Evolutionary conservation across 1,140 invertebrate genomes (phyloP), one percentile per base, ranked within the genome.

Genomic region (Chlorops oryzae): DNA sequence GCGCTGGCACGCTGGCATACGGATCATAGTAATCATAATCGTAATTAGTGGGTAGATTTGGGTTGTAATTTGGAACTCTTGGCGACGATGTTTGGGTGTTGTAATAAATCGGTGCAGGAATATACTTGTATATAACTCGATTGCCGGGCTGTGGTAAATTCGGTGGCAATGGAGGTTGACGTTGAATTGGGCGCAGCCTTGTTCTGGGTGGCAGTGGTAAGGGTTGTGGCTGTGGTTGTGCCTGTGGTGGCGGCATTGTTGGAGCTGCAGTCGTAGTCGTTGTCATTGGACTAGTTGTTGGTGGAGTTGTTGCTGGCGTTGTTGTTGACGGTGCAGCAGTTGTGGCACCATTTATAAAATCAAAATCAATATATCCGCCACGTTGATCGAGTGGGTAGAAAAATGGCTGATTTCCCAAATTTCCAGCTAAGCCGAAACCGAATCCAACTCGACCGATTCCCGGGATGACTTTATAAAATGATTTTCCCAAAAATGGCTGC

Each of bases 131-230:
- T 38, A 39, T 35, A 13, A 20, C 22, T 39, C 34, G 21, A 5
- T 22, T n/a, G n/a, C 7, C 13, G n/a, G 52, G 39, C 12, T 40
- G 24, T 25, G 41, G 13, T 9, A 18, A 18, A 20, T 28, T 42
- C 23, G 52, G 42, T 2, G 40, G 46, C 7, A 40, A 35, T 63
- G 61, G 35, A 61, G 57, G 9, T 58, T 59, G n/a, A 62, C 62
- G 25, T 56, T 54, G 20, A 54, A 49, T 20, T 40, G 41, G 24
- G 39, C 38, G 34, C 32, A 49, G 25, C 23, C 37, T 21, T 25
- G 47, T 39, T 37, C 28, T n/a, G 35, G 18, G 20, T 21, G 7
- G 10, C 37, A 17, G 41, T 49, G 41, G 25, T 41, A 17, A 6
- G 47, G 37, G 37, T 21, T 49, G 17, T 39, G 51, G 44, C 15